These are phyloP conservation scores for Barbus barbus DNA, from an alignment of 2,113 vertebrate genomes.

Conservation along the genomic window DNA sequence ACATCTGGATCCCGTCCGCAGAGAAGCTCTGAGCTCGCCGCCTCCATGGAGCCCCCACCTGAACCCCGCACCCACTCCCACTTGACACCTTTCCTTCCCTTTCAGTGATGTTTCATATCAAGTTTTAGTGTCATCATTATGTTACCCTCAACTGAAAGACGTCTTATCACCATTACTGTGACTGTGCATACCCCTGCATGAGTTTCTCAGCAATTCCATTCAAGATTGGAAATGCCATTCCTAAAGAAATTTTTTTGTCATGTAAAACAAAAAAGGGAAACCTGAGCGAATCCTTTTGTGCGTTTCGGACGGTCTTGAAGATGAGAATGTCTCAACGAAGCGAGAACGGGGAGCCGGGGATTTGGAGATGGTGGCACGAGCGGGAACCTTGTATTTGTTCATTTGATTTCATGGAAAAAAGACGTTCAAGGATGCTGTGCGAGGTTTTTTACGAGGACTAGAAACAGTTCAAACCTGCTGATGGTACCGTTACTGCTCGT, in stretches of 20 bases:
- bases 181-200: slow-evolving; percentile 97
- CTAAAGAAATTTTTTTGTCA: slow-evolving; percentile 70
- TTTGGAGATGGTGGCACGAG: slow-evolving; percentile 69
- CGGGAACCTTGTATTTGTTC: slow-evolving; percentile 77
- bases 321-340: slow-evolving; percentile 55
- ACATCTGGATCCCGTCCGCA: slow-evolving; percentile 98
- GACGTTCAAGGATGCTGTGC: slow-evolving; percentile 63
- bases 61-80: slow-evolving; percentile 76
- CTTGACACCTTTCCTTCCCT: slow-evolving; percentile 80
- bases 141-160: slow-evolving; percentile 91
- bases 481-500: slow-evolving; percentile 75
- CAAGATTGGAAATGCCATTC: slow-evolving; percentile 83
- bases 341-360: slow-evolving; percentile 60
- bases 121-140: slow-evolving; percentile 98
- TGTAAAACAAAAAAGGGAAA: slow-evolving; percentile 71
- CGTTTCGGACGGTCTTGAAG: slow-evolving; percentile 68
- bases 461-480: slow-evolving; percentile 72
- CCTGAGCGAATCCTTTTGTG: slow-evolving; percentile 52
- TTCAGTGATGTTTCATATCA: slow-evolving; percentile 96
- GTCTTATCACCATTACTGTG: slow-evolving; percentile 90
- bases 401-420: slow-evolving; percentile 61
- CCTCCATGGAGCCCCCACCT: slow-evolving; percentile 60
- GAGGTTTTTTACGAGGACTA: slow-evolving; percentile 71
- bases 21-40: slow-evolving; percentile 94
- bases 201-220: slow-evolving; percentile 87